Evolutionary conservation across 2,113 vertebrate species (phyloP).

Genomic region (Lycaon pictus): DNA sequence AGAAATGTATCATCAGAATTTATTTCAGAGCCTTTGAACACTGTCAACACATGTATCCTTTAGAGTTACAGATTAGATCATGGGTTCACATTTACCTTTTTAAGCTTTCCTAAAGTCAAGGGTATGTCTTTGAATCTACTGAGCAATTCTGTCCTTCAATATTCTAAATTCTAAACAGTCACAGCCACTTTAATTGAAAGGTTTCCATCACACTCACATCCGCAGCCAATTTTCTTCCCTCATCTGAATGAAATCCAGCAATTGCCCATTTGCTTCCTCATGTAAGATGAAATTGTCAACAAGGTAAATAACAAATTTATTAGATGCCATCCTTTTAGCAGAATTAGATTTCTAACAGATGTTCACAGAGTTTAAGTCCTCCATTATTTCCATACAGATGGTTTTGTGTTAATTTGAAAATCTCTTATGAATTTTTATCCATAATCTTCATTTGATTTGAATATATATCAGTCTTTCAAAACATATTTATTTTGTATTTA

Average conservation of each 20-base stretch:
- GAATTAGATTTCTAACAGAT: constrained; percentile 56
- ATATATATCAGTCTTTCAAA: constrained; percentile 46
- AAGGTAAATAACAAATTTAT: constrained; percentile 73
- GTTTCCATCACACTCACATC: constrained; percentile 38
- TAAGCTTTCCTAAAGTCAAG: constrained; percentile 52
- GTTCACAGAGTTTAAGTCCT: constrained; percentile 31
- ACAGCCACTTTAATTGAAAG: constrained; percentile 55
- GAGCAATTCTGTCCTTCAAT: constrained; percentile 43
- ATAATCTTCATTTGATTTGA: constrained; percentile 8
- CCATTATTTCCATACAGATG: constrained; percentile 58
- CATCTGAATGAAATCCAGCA: constrained; percentile 59
- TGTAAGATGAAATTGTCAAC: constrained; percentile 65
- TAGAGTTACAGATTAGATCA: constrained; percentile 52
- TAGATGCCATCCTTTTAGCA: constrained; percentile 50
- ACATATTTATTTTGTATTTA: constrained; percentile 38
- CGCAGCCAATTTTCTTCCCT: constrained; percentile 52
- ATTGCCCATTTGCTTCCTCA: constrained; percentile 37
- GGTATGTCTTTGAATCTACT: constrained; percentile 52
- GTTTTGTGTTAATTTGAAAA: constrained; percentile 58
- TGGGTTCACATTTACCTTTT: constrained; percentile 51
- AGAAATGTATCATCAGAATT: constrained; percentile 50
- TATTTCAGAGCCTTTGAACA: constrained; percentile 34
- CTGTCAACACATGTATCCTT: not conserved
- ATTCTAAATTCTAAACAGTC: constrained; percentile 58
- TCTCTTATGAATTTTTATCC: constrained; percentile 27